These are phyloP conservation scores for Gnathonemus longibarbis DNA, from an alignment of 2,113 vertebrate genomes.

Conservation along the genomic window DNA sequence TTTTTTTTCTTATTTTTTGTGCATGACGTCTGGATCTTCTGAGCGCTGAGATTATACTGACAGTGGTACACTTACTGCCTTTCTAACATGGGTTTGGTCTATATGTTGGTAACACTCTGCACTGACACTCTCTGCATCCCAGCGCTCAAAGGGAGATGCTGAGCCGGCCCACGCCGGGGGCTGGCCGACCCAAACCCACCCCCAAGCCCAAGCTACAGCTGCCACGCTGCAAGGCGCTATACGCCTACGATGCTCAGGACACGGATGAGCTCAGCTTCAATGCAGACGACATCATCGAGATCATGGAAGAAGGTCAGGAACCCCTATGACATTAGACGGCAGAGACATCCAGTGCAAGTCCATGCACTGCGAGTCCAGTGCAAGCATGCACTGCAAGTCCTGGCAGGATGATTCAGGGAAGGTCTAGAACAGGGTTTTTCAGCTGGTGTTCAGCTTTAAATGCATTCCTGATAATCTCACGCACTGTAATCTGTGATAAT, in stretches of 20 bases:
- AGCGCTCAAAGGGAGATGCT: background rate
- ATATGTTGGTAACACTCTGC: background rate
- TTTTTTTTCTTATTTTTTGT: background rate
- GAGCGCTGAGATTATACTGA: background rate
- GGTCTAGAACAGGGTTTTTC: background rate
- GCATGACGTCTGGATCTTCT: background rate
- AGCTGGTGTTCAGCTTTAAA: background rate
- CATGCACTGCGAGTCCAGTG: background rate
- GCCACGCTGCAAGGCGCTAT: constrained; percentile 90
- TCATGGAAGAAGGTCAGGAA: constrained; percentile 81
- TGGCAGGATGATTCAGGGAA: background rate
- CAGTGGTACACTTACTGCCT: background rate
- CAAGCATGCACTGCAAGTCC: background rate
- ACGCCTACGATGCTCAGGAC: constrained; percentile 96
- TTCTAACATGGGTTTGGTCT: background rate
- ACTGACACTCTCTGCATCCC: background rate
- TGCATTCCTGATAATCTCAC: background rate
- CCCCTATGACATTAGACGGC: background rate
- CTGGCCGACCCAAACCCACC: constrained; percentile 76
- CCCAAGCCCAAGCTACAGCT: constrained; percentile 95
- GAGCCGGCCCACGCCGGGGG: background rate
- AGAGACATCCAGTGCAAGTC: background rate
- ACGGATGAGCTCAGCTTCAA: constrained; percentile 98
- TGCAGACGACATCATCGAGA: constrained; percentile 86
- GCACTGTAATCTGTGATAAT: background rate